These are phyloP conservation scores for Nothoprocta pentlandii DNA, from an alignment of 2,113 vertebrate species.

Conservation along the genomic window DNA sequence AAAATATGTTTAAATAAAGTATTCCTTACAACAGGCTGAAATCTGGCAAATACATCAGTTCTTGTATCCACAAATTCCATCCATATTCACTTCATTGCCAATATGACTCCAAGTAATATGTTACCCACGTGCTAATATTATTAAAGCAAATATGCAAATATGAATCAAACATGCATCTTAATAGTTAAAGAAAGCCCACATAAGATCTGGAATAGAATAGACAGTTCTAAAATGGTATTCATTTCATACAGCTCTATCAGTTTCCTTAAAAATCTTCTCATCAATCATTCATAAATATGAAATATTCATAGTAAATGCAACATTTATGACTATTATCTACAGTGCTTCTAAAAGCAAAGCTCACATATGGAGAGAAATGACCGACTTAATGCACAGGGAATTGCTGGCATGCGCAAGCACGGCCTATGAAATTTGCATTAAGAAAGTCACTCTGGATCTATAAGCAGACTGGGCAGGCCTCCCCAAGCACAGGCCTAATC, in stretches of 20 bases:
- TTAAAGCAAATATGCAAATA: background rate
- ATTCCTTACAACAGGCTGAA: background rate
- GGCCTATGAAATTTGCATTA: background rate
- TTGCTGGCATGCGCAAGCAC: background rate
- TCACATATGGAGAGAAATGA: background rate
- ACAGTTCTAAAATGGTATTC: background rate
- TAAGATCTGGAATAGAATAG: background rate
- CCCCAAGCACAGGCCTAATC: background rate
- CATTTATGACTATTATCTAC: background rate
- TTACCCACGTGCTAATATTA: background rate
- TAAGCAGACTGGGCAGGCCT: background rate
- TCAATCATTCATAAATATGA: conserved; percentile 6
- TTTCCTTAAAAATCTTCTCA: conserved; percentile 10
- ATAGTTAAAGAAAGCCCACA: background rate
- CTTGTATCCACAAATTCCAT: background rate
- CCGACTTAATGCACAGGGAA: background rate
- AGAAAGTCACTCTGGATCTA: background rate
- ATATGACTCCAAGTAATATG: background rate
- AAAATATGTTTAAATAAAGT: background rate
- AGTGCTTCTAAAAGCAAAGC: background rate
- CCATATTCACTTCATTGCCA: background rate
- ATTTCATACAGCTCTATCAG: background rate
- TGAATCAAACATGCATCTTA: background rate
- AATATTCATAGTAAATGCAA: conserved; percentile 37
- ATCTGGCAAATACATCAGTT: background rate